Conservation (phyloP, 2,113 vertebrate genomes). For the Chiloscyllium plagiosum region DNA sequence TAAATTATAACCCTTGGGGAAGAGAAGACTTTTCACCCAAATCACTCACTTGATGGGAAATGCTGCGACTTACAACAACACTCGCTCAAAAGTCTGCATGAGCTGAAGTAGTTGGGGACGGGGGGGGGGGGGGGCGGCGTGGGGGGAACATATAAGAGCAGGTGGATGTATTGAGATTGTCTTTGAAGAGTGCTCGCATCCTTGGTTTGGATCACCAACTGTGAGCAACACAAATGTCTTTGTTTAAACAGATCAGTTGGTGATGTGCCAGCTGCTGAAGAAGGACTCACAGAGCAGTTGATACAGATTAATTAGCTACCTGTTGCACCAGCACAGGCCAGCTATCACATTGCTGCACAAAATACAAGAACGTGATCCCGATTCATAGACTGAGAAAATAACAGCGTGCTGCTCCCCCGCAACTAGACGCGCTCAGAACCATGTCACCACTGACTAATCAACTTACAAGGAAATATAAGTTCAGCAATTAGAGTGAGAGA, state of each 20-base stretch:
- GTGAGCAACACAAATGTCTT: neutral
- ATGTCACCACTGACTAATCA: neutral
- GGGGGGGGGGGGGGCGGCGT: neutral
- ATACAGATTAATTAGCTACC: constrained; percentile 10
- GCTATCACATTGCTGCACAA: neutral
- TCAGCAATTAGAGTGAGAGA: neutral
- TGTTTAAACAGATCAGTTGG: neutral
- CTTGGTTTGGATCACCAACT: neutral
- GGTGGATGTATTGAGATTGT: neutral
- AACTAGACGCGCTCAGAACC: neutral
- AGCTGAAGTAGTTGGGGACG: neutral
- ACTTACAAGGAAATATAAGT: constrained; percentile 25
- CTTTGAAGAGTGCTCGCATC: neutral
- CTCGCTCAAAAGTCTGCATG: neutral
- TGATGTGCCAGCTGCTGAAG: neutral
- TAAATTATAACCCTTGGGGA: neutral
- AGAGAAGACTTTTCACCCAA: neutral
- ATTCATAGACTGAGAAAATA: constrained; percentile 9
- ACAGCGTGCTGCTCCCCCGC: neutral
- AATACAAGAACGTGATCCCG: neutral
- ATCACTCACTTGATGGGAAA: neutral
- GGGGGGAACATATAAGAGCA: neutral
- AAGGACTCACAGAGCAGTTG: neutral
- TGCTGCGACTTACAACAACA: neutral
- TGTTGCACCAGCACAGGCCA: neutral